Evolutionary conservation across 2,113 vertebrate species (phyloP), one percentile per base, ranked within the genome.

Genomic region (Poicephalus meyeri): DNA sequence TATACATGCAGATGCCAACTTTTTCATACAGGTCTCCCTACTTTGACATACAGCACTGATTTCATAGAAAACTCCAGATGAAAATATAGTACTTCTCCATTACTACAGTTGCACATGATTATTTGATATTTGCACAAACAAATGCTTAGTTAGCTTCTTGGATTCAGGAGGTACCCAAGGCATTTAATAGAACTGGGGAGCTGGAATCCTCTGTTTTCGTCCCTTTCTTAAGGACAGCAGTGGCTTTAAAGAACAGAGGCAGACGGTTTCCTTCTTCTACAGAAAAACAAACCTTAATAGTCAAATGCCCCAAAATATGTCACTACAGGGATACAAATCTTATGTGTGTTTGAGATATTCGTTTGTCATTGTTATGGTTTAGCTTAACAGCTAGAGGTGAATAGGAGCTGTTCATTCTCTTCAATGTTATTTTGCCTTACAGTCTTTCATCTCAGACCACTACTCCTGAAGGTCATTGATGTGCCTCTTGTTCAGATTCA

Each of bases 391-490:
- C 35, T 52, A 21, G 39, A 68, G 39, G 52, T 50, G 33, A 91
- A 78, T 1, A 55, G 81, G 23, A 83, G 37, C 26, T 83, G 35
- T 60, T 79, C 47, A 17, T 81, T 70, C 71, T 33, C 37, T 73
- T 33, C 3, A 0, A 13, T 42, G 26, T 13, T 58, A 42, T 39
- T 93, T 73, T 61, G 77, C 66, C 33, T 80, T 41, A 19, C 42
- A 50, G 55, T 35, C 60, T 88, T 88, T 69, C 68, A 53, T 64
- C 82, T 78, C 88, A 56, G 55, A 10, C 86, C 78, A 6, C 50
- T 65, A 26, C 39, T 73, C 87, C 66, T 88, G 80, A 93, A 94
- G 76, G 69, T 47, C 85, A 88, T 3, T 64, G 72, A 78, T 71
- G 76, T 64, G 69, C 11, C 69, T 92, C 72, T 55, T 86, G 50